Evolutionary conservation across 2,797 vertebrate genomes (phyloP), one percentile per base, ranked within the genome.

Genomic region (Eupleurogrammus muticus): DNA sequence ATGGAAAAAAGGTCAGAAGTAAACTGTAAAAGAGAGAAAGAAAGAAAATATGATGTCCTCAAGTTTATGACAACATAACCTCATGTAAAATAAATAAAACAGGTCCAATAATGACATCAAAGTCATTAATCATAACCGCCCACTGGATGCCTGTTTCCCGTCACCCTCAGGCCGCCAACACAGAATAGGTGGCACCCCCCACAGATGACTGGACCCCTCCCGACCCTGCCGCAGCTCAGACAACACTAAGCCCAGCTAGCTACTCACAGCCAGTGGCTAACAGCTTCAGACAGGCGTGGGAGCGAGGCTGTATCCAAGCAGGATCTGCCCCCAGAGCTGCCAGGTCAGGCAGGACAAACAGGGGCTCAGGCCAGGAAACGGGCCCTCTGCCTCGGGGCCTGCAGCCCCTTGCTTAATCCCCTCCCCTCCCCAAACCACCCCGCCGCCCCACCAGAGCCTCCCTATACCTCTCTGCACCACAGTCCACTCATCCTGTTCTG

Each of bases 341-440:
- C 96, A 96, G 96, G 97, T 99, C 97, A 97, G 95, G 95, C 96
- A 95, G 97, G 93, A 99, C 96, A 97, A 95, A 97, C 95, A 95
- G 93, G 95, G 95, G 94, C 95, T 92, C 92, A 94, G 95, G 94
- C 95, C 96, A 96, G 95, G 95, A 94, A 95, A 95, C 87, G 77
- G 84, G 77, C 94, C 93, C 90, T 90, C 80, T 86, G 93, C 94
- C 94, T 94, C 85, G 88, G 95, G 97, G 96, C 94, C 93, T 91
- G 92, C 93, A 92, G 94, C 94, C 97, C 95, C 92, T 94, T 92
- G 82, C 89, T n/a, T 99, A 98, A 99, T 99, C 97, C 96, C 95
- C 58, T 64, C 71, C 76, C 19, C 73, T 44, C 68, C 70, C 56
- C 80, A 62, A 78, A 77, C 73, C 67, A 42, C 55, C 76, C 84